Conservation (phyloP, 2,797 vertebrate species). For the Rallus crepitans region DNA sequence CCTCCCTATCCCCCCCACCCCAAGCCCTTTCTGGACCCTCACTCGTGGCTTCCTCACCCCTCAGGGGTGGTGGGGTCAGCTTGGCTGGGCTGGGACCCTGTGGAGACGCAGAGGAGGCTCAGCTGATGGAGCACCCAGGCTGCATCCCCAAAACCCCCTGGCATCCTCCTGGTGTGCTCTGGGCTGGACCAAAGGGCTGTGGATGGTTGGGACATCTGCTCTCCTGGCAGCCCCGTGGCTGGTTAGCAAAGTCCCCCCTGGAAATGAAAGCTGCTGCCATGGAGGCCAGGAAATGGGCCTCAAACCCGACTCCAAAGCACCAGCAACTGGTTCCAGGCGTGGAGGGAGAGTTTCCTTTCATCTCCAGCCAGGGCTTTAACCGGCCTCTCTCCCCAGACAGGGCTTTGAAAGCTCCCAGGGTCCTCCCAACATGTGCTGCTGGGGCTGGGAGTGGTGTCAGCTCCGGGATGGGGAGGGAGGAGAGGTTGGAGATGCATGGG, state of each 20-base stretch:
- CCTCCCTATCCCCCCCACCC: background rate
- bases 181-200: fast-evolving
- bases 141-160: background rate
- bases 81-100: background rate
- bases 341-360: slow-evolving; percentile 47
- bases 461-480: background rate
- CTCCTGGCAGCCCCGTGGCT: background rate
- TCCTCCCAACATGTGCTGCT: slow-evolving; percentile 47
- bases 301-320: slow-evolving; percentile 5
- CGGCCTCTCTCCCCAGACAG: background rate
- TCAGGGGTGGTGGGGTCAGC: fast-evolving
- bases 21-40: no score
- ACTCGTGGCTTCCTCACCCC: background rate
- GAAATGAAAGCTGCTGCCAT: background rate
- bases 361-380: slow-evolving; percentile 52
- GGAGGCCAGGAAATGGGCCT: slow-evolving; percentile 9
- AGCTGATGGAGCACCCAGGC: background rate
- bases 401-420: slow-evolving; percentile 55
- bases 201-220: background rate
- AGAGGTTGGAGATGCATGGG: background rate
- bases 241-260: background rate
- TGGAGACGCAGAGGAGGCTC: background rate
- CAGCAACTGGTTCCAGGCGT: slow-evolving; percentile 46
- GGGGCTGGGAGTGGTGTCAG: background rate
- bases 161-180: background rate